Base-by-base conservation (phyloP, 2,797 vertebrate genomes). In the Rhynchotus rufescens region DNA sequence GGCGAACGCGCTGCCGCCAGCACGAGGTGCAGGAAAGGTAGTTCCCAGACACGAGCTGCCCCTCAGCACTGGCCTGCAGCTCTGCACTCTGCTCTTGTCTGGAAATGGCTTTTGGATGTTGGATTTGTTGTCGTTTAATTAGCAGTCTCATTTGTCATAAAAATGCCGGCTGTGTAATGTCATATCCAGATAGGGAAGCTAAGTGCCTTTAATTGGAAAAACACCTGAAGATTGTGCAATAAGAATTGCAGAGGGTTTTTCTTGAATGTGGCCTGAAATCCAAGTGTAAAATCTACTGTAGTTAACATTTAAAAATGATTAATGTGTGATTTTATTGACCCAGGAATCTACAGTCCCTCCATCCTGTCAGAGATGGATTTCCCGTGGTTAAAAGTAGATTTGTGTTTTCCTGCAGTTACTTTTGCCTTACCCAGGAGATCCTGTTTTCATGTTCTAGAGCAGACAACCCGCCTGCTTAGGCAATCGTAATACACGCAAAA, bases 401-500 rank as follows among this genome's bases (percentile, higher is more conserved):
- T 81, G 8, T 51, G 34, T 57, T 45, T 67, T 12, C 15, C 2
- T 60, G n/a, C 42, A 3, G 0, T 0, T 62, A 52, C 30, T 49
- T 15, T 47, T 30, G 17, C 42, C 19, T 47, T 38, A 3, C 25
- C 26, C 1, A 0, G 60, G 56, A 40, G 54, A 22, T 62, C 0
- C 2, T 57, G 21, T 4, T 34, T 3, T 12, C 19, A 1, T 3
- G 2, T 8, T 26, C 14, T 5, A 3, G 30, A 10, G 51, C 40
- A 1, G 9, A 22, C n/a, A 38, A 57, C 28, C n/a, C n/a, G 52
- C 17, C 30, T 45, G 26, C 5, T 14, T 38, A 20, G 28, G 36
- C 6, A 62, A 2, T 23, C 22, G 23, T 51, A 51, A 51, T 23
- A 51, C 9, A 23, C 17, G 9, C 10, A 28, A 47, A 51, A 15